Base-by-base conservation (phyloP, 2,797 vertebrate genomes). In the Tamandua tetradactyla region DNA sequence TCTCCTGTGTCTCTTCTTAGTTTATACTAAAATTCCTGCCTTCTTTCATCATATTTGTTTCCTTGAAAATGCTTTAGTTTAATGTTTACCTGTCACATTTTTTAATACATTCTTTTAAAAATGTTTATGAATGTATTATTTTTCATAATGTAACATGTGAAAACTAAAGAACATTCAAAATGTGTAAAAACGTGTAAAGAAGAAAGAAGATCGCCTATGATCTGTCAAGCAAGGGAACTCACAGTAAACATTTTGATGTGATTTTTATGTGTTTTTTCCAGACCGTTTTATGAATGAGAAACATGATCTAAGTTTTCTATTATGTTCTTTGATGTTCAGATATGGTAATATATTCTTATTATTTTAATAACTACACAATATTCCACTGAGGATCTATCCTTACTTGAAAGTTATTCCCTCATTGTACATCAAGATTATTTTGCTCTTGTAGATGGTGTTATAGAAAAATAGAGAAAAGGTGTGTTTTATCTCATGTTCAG, bases 111-210 rank as follows among this genome's bases (percentile, higher is more conserved):
- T 86, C 35, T 71, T 66, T 62, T 64, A 23, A 72, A 55, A 32
- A 0, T 7, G 55, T 79, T 69, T 78, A 55, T 94, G 68, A 87
- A 49, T 86, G 71, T 94, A 71, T 83, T 55, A 61, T 83, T 47
- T 30, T 80, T 78, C 79, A 47, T 72, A 80, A 71, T 83, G 7
- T 55, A 64, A 76, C 47, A n/a, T 20, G 22, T 22, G 25, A 9
- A 91, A 49, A 83, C 75, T 81, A 69, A 89, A 92, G 32, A 71
- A 52, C 10, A 52, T 89, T 78, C 86, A 15, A 89, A 91, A 92
- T 40, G 66, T 32, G 37, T 37, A 52, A 80, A 74, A 69, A 55
- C 55, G 3, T 52, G 79, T 66, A 89, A 80, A 40, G n/a, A 44
- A 81, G 25, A 64, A 74, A 37, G 18, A 74, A 37, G 18, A 35